Base-by-base conservation (phyloP, 2,113 vertebrate genomes). In the Misgurnus mizolepis region DNA sequence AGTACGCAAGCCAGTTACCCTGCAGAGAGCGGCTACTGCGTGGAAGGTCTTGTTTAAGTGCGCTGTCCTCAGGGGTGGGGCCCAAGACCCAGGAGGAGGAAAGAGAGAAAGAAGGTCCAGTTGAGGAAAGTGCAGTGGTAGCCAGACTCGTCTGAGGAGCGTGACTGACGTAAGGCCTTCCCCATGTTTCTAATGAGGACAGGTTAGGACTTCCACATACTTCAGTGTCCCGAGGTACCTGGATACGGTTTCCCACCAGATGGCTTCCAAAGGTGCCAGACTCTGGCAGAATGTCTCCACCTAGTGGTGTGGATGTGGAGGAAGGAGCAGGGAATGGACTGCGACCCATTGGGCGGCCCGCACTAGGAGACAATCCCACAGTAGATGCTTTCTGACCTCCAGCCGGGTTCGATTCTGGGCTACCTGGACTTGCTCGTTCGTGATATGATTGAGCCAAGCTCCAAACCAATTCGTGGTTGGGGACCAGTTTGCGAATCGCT, bases 1-100 rank as follows among this genome's bases (percentile, higher is more conserved):
- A 99, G 88, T 98, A 97, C 0, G 98, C 98, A 89, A 99, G 89
- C 98, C 98, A 99, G 92, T 99, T 99, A 56, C 98, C 97, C 27
- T 95, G 96, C 50, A 99, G 92, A 65, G 94, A 92, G 4, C 96
- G 95, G 27, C 92, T 86, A 7, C 95, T 96, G 82, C 94, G 95
- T 0, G 94, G 94, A 9, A 99, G 95, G 18, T 98, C 96, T 6
- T 94, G 95, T 89, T 97, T 98, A 83, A 98, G 92, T 0, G 92
- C 85, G 0, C 93, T 93, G 83, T 97, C 96, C 80, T 98, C 95
- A 0, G 83, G 87, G 7, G 86, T 85, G 0, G 84, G 82, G 62
- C 90, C 83, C 6, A n/a, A 87, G 73, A 71, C 91, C 92, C 73
- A 93, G 39, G 89, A 91, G 73, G 60, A 88, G 10, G 89, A 88